Conservation (phyloP, 2,113 vertebrate species). For the Gymnarchus niloticus region DNA sequence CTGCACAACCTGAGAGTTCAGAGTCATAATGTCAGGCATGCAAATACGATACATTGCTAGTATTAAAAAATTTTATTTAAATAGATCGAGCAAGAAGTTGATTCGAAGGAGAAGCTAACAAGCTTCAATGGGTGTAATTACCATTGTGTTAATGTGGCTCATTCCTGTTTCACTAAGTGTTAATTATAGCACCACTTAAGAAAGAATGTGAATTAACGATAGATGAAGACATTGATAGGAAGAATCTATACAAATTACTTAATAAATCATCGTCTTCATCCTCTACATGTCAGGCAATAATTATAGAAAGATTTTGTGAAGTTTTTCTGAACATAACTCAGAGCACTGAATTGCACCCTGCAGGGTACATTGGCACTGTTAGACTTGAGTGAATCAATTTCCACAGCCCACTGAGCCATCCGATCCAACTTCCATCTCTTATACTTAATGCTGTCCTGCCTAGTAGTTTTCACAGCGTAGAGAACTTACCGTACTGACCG, state of each 20-base stretch:
- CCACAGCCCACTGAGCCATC: neutral
- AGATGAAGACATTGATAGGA: neutral
- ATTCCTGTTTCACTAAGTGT: neutral
- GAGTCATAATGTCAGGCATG: neutral
- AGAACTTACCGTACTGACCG: neutral
- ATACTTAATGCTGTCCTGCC: neutral
- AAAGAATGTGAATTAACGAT: neutral
- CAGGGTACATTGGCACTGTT: neutral
- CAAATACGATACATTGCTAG: neutral
- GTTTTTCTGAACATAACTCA: neutral
- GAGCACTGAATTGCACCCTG: neutral
- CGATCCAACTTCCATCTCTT: neutral
- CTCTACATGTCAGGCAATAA: neutral
- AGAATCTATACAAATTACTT: neutral
- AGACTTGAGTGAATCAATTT: neutral
- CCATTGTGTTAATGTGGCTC: neutral
- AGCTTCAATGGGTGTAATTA: neutral
- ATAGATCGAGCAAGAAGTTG: neutral
- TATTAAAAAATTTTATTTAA: neutral
- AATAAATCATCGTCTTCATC: neutral
- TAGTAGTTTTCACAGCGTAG: neutral
- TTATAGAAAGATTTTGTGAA: conserved; percentile 4
- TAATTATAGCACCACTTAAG: neutral
- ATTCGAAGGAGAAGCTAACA: neutral
- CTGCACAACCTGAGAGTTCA: neutral